Percentiles rank a stretch among this genome's conserved stretches.
phyloP scores from a whole-genome alignment of 2,888 invertebrate genomes.

The Drosophila kokeensis region DNA sequence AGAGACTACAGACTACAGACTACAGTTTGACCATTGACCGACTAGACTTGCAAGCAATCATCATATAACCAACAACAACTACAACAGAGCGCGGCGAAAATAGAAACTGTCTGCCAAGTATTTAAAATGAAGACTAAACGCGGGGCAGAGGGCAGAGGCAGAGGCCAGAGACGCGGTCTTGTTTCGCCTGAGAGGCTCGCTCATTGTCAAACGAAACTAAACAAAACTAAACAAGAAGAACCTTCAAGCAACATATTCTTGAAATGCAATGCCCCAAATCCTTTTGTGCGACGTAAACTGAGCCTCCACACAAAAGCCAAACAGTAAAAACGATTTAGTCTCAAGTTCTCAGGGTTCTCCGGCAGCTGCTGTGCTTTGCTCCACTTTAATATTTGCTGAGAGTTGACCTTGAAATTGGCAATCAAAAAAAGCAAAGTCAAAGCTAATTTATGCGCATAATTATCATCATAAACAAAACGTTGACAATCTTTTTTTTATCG shows the following conservation, averaged over 20 bases:
- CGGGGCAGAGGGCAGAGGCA: background rate
- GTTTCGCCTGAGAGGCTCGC: conserved; percentile 74
- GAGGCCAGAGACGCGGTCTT: conserved; percentile 44
- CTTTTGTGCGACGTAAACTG: conserved; percentile 50
- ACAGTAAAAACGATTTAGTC: conserved; percentile 1
- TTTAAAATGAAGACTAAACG: background rate
- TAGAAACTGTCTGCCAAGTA: conserved; percentile 18
- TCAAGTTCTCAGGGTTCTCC: conserved; percentile 24
- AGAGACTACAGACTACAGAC: conserved; percentile 20
- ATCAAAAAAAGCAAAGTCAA: conserved; percentile 21
- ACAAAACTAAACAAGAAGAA: conserved; percentile 1
- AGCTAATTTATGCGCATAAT: conserved; percentile 32
- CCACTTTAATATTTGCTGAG: conserved; percentile 15
- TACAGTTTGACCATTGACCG: conserved; percentile 74
- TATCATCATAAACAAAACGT: conserved; percentile 35
- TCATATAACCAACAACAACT: conserved; percentile 18
- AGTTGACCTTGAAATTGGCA: conserved; percentile 46
- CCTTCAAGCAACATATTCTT: conserved; percentile 11
- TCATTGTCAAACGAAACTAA: conserved; percentile 57
- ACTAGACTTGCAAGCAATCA: conserved; percentile 55
- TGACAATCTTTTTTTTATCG: conserved; percentile 29
- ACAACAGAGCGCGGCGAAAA: conserved; percentile 35
- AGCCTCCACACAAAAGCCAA: conserved; percentile 16
- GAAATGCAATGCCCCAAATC: conserved; percentile 47
- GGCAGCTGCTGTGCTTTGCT: conserved; percentile 14